phyloP scores from a whole-genome alignment of 2,888 invertebrate species.

The Sthenelais limicola region DNA sequence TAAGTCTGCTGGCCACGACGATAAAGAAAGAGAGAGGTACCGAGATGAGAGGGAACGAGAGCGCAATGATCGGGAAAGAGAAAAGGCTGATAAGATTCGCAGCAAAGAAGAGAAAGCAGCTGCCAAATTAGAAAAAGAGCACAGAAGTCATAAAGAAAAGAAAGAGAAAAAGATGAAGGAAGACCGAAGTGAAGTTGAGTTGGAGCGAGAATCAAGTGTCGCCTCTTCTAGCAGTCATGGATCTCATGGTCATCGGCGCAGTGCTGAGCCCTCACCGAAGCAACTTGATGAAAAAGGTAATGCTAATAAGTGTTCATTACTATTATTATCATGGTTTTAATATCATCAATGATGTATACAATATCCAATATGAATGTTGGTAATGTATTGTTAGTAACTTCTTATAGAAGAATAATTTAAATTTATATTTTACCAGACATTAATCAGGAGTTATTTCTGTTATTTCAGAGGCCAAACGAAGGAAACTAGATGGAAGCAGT shows the following conservation, averaged over 20 bases:
- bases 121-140: conserved; percentile 40
- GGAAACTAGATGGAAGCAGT: conserved; percentile 40
- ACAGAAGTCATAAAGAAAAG: conserved; percentile 47
- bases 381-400: no score
- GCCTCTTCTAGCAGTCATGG: conserved; percentile 46
- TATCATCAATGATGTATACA: not conserved
- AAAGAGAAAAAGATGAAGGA: conserved; percentile 43
- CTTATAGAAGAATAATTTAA: no score
- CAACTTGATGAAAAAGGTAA: conserved; percentile 65
- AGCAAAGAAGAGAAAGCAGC: conserved; percentile 40
- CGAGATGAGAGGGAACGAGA: conserved; percentile 22
- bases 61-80: conserved; percentile 22
- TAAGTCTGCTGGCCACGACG: conserved; percentile 32
- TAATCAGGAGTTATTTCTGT: no score
- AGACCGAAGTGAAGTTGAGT: conserved; percentile 22
- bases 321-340: not conserved
- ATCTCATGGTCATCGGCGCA: conserved; percentile 52
- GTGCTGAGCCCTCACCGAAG: conserved; percentile 62
- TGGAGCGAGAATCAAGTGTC: conserved; percentile 46
- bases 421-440: no score
- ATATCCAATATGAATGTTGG: no score
- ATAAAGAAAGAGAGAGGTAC: conserved; percentile 8
- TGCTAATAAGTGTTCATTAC: not conserved
- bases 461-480: conserved; percentile 43
- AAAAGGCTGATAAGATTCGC: conserved; percentile 41